Conservation (phyloP, 2,888 invertebrate genomes). For the Meloe dianella region DNA sequence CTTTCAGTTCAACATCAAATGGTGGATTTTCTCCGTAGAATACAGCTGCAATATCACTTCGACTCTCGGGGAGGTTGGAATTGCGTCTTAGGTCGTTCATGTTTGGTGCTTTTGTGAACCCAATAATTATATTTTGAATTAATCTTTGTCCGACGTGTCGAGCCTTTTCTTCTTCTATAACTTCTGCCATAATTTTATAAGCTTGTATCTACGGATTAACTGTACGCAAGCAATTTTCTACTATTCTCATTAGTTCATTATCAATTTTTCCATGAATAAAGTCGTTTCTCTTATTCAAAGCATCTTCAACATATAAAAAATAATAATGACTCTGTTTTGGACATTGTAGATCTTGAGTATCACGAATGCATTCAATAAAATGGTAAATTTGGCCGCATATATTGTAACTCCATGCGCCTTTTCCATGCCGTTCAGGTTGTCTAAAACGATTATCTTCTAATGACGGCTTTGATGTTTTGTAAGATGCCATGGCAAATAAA, state of each 20-base stretch:
- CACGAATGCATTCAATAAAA: conserved; percentile 19
- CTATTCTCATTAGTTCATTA: neutral
- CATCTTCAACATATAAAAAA: conserved; percentile 30
- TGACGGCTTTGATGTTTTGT: conserved; percentile 18
- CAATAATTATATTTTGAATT: no score
- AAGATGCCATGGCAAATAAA: conserved; percentile 34
- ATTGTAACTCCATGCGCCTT: conserved; percentile 23
- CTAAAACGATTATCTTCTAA: no score
- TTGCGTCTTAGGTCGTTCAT: conserved; percentile 4
- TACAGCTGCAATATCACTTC: conserved; percentile 29
- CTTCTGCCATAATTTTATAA: conserved; percentile 20
- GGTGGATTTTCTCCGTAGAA: conserved; percentile 22
- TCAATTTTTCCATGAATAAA: conserved; percentile 12
- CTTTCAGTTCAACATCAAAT: neutral
- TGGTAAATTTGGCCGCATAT: conserved; percentile 33
- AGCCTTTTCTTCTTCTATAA: conserved; percentile 1
- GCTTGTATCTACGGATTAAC: conserved; percentile 11
- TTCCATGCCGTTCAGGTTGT: neutral
- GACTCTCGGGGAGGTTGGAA: conserved; percentile 24
- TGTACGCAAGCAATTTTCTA: conserved; percentile 17
- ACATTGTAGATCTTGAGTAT: neutral
- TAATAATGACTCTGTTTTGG: conserved; percentile 28
- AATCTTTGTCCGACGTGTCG: no score
- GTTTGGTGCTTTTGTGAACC: no score
- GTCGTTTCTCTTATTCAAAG: conserved; percentile 5